These are phyloP conservation scores for Agapornis canus DNA, from an alignment of 2,797 vertebrate genomes.

Conservation along the genomic window DNA sequence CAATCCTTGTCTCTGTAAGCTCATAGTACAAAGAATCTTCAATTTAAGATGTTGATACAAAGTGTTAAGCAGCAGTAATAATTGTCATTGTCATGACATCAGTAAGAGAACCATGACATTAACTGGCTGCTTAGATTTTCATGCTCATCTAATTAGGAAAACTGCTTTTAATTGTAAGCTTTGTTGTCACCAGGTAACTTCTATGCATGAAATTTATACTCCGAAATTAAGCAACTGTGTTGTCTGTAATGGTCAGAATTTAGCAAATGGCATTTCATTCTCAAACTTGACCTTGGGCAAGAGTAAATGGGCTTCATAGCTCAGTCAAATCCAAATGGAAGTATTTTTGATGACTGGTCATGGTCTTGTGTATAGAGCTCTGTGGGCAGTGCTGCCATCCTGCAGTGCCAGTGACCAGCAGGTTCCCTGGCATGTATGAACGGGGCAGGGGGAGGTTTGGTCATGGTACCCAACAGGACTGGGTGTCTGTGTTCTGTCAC, in stretches of 20 bases:
- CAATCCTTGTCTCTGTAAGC: background rate
- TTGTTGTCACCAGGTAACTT: background rate
- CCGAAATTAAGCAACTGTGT: background rate
- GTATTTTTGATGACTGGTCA: background rate
- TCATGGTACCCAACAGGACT: background rate
- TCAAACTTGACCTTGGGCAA: background rate
- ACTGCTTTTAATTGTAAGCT: background rate
- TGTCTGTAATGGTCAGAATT: background rate
- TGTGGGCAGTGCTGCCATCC: background rate
- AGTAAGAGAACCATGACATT: background rate
- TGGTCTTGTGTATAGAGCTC: fast-evolving
- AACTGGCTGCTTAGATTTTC: background rate
- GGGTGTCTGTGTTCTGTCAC: too few relatives aligned
- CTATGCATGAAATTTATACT: background rate
- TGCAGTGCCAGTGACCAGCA: background rate
- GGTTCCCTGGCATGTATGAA: fast-evolving
- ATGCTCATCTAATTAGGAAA: background rate
- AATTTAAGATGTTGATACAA: background rate
- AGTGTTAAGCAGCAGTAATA: background rate
- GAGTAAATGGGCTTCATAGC: background rate
- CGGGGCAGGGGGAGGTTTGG: fast-evolving
- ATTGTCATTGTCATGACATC: background rate
- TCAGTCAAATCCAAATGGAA: background rate
- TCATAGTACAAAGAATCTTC: background rate
- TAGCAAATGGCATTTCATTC: background rate